Percentiles rank a stretch among this genome's conserved stretches.
These are phyloP conservation scores for Luscinia luscinia DNA, from an alignment of 2,797 vertebrate species.

Conservation along the genomic window DNA sequence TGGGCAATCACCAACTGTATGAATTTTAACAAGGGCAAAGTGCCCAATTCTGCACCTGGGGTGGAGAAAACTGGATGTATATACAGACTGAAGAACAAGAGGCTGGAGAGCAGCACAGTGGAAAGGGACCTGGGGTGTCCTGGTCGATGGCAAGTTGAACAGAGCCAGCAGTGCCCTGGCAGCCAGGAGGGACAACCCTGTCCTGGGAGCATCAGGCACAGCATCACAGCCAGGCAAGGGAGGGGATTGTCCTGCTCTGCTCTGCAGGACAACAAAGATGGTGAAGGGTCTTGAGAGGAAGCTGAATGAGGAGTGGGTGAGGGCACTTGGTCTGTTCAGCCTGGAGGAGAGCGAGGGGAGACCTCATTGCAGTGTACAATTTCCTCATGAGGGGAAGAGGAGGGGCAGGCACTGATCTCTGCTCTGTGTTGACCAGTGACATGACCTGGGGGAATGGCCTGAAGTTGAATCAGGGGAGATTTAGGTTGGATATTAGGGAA, in stretches of 20 bases:
- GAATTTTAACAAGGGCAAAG: not conserved
- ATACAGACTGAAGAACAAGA: not conserved
- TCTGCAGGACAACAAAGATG: too few relatives aligned
- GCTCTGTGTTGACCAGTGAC: rapidly evolving
- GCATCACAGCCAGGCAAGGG: rapidly evolving
- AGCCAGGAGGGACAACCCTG: rapidly evolving
- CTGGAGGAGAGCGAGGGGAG: not conserved
- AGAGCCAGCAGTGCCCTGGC: not conserved
- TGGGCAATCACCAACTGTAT: not conserved
- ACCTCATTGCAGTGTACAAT: not conserved
- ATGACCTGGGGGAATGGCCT: rapidly evolving
- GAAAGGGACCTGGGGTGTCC: not conserved
- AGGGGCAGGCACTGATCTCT: rapidly evolving
- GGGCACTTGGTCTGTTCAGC: too few relatives aligned
- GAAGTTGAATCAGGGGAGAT: not conserved
- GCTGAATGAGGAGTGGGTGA: too few relatives aligned
- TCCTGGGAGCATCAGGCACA: not conserved
- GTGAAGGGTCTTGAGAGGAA: too few relatives aligned
- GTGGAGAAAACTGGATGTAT: not conserved
- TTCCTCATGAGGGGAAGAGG: not conserved
- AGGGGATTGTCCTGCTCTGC: not conserved
- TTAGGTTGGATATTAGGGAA: not conserved
- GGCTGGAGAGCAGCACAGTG: rapidly evolving
- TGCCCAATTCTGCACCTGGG: rapidly evolving
- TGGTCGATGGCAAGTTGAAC: rapidly evolving